A percentile compares a stretch with the other conserved stretches of the same genome.
Evolutionary conservation across 2,888 invertebrate genomes (phyloP).

Genomic region (Lasioglossum vierecki): DNA sequence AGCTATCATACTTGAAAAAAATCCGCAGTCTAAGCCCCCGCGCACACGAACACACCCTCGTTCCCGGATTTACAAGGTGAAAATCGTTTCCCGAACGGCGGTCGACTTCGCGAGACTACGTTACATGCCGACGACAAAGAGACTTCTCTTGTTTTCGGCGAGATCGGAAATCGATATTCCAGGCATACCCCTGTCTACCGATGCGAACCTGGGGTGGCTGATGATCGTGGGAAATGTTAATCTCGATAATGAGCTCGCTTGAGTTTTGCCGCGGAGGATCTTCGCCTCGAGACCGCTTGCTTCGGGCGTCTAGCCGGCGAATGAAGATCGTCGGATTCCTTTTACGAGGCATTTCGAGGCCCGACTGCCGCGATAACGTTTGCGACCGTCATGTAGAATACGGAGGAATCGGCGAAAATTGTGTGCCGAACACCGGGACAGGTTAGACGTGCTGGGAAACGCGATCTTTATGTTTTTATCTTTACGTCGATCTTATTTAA

Average conservation of each 20-base stretch:
- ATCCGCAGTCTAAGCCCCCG: background rate
- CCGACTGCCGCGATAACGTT: constrained; percentile 20
- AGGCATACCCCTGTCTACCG: background rate
- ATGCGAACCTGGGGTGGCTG: constrained; percentile 26
- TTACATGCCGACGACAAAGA: background rate
- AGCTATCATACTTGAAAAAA: background rate
- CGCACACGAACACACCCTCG: background rate
- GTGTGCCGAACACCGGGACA: background rate
- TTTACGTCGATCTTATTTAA: background rate
- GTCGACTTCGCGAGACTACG: background rate
- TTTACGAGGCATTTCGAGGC: background rate
- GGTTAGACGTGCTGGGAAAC: background rate
- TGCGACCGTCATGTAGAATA: background rate
- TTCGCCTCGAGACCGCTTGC: constrained; percentile 34
- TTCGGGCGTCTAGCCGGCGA: constrained; percentile 61
- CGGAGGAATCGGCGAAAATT: background rate
- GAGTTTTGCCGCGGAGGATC: constrained; percentile 55
- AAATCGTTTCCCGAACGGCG: constrained; percentile 4
- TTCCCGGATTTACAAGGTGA: background rate
- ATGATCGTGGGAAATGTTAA: constrained; percentile 65
- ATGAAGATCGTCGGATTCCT: constrained; percentile 58
- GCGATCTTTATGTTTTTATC: background rate
- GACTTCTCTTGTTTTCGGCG: constrained; percentile 20
- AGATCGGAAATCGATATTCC: constrained; percentile 36
- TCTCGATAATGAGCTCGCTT: constrained; percentile 74